Evolutionary conservation across 2,113 vertebrate species (phyloP).

Genomic region (Shinisaurus crocodilurus): DNA sequence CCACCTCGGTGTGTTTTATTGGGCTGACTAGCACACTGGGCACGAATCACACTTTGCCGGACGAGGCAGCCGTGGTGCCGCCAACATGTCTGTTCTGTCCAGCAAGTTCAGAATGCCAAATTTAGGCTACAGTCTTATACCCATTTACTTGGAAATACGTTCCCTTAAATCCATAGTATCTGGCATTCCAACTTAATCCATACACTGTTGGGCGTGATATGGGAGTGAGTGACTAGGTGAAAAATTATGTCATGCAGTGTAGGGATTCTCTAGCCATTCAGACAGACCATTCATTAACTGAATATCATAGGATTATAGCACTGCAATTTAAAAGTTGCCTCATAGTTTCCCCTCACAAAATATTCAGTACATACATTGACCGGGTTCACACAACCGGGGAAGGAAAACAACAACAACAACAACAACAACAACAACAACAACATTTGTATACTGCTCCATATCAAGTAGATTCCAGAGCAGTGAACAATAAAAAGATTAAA

Average conservation of each 20-base stretch:
- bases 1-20: too few species aligned
- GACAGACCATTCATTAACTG: neutral
- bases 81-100: conserved; percentile 12
- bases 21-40: too few species aligned
- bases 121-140: neutral
- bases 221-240: neutral
- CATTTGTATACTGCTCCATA: too few species aligned
- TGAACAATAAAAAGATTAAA: too few species aligned
- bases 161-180: neutral
- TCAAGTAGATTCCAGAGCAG: too few species aligned
- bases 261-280: neutral
- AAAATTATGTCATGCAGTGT: neutral
- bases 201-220: neutral
- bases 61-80: too few species aligned
- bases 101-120: conserved; percentile 13
- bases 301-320: neutral
- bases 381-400: too few species aligned
- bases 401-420: too few species aligned
- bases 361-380: neutral
- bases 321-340: too few species aligned
- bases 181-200: neutral
- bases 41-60: too few species aligned
- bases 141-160: neutral
- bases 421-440: too few species aligned
- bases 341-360: neutral